Evolutionary conservation across 2,113 vertebrate species (phyloP), one percentile per base, ranked within the genome.

Genomic region (Tachuris rubrigastra): DNA sequence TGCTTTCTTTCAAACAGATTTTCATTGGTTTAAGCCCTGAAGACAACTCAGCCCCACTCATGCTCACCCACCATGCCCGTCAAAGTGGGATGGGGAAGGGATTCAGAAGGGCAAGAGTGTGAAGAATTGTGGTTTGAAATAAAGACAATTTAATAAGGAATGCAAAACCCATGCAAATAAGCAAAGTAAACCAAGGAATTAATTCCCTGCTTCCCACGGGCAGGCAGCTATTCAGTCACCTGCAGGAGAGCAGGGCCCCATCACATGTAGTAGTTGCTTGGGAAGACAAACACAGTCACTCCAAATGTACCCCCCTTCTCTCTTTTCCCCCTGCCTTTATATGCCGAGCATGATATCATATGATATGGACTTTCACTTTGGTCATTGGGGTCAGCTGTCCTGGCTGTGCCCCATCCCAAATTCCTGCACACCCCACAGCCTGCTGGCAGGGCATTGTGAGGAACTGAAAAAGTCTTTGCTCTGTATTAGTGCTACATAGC

Each of bases 391-490:
- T 16, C n/a, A 55, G 20, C 20, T 63, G 24, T 41, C 41, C 24
- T 63, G n/a, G 23, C 39, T 63, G 13, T 71, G 47, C 55, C 4
- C 15, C n/a, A 16, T 63, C 65, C 65, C 28, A 56, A 22, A 65
- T 19, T 56, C 41, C n/a, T 47, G 49, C 49, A 47, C 16, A 33
- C 3, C 24, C 9, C 6, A 13, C 47, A 55, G 15, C 28, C 20
- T 42, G 0, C 13, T 39, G 28, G 10, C 1, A 0, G 22, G 3
- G 5, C 0, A 1, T 7, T 6, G 4, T 41, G 31, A 31, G 49
- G 31, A 47, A 12, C 24, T 87, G 13, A 69, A 27, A 78, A 50
- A 8, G 2, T 17, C 31, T 82, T 58, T 23, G 13, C 13, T 35
- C 37, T 2, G 0, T 37, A 17, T 33, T 58, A 52, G 8, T 9